Conservation (phyloP, 2,888 invertebrate genomes). For the Liodrosophila aerea region DNA sequence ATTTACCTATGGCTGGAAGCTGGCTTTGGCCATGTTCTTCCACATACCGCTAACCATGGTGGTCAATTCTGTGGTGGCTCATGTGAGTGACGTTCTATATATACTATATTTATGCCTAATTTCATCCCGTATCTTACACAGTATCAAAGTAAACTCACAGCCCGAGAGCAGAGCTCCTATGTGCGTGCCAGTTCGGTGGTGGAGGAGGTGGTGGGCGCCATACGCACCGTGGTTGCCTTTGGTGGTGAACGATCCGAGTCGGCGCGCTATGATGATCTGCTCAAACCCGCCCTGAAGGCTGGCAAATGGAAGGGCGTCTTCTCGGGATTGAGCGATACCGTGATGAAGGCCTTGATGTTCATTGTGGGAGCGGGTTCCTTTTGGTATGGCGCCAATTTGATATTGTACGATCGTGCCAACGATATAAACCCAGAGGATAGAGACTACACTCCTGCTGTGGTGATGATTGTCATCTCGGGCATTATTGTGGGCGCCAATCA, state of each 20-base stretch:
- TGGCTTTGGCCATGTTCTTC: constrained; percentile 90
- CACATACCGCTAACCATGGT: constrained; percentile 89
- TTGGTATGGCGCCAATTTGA: constrained; percentile 90
- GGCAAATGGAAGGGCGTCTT: constrained; percentile 86
- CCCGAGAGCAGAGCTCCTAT: constrained; percentile 87
- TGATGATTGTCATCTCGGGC: constrained; percentile 89
- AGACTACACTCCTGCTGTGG: constrained; percentile 86
- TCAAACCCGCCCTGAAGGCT: constrained; percentile 85
- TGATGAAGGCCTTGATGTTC: constrained; percentile 89
- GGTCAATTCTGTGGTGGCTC: constrained; percentile 88
- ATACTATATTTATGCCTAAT: too few relatives aligned
- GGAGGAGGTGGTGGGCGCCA: constrained; percentile 88
- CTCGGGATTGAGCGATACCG: constrained; percentile 87
- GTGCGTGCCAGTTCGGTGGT: constrained; percentile 89
- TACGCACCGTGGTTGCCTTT: constrained; percentile 90
- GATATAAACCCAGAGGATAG: constrained; percentile 82
- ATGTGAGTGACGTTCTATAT: constrained; percentile 81
- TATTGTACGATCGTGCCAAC: constrained; percentile 85
- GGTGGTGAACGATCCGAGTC: constrained; percentile 89
- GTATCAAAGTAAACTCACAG: constrained; percentile 86
- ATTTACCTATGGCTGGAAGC: constrained; percentile 91
- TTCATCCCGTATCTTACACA: constrained; percentile 71
- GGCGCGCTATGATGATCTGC: constrained; percentile 83
- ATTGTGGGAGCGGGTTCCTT: constrained; percentile 88
- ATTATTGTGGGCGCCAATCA: constrained; percentile 89